Base-by-base conservation (phyloP, 2,113 vertebrate species). In the Gobio gobio region DNA sequence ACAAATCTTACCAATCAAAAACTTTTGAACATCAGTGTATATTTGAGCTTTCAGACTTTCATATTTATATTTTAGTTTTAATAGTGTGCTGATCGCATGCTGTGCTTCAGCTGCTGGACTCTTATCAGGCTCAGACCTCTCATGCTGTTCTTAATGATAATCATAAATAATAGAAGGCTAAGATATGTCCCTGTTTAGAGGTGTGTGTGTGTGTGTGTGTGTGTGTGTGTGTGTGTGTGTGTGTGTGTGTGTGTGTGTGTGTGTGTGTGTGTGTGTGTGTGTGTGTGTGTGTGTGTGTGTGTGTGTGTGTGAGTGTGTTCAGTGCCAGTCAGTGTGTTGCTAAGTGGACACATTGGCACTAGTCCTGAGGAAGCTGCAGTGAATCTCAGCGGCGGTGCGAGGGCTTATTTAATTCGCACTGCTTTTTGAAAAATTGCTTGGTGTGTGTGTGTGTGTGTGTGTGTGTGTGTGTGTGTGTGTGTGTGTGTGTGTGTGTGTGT, bases 351-450 rank as follows among this genome's bases (percentile, higher is more conserved):
- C 26, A 58, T 72, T 59, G 70, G 58, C 26, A 29, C 12, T 16
- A 14, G 64, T 18, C 29, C 58, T 75, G 68, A 24, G 47, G 33
- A 81, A 81, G 29, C 43, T 29, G 45, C 36, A 64, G 82, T 1
- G 58, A 79, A 63, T 49, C 74, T 43, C 24, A 74, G 24, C 36
- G 68, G 75, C 33, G 54, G 43, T 24, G 54, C 54, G 56, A 12
- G 4, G 61, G 72, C 58, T 84, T 63, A 84, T 82, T 76, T 82
- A 29, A 72, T 74, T 82, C 68, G 14, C 29, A 29, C 45, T 43
- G 26, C 47, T 73, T 70, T 82, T 74, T 78, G n/a, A 79, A 63
- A n/a, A 79, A 79, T 63, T 79, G 58, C 40, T 79, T 40, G 24
- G 10, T 47, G 77, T 47, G 58, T 29, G 58, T 47, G 58, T 26